phyloP scores from a whole-genome alignment of 2,888 invertebrate genomes.

The Itoplectis maculator region DNA sequence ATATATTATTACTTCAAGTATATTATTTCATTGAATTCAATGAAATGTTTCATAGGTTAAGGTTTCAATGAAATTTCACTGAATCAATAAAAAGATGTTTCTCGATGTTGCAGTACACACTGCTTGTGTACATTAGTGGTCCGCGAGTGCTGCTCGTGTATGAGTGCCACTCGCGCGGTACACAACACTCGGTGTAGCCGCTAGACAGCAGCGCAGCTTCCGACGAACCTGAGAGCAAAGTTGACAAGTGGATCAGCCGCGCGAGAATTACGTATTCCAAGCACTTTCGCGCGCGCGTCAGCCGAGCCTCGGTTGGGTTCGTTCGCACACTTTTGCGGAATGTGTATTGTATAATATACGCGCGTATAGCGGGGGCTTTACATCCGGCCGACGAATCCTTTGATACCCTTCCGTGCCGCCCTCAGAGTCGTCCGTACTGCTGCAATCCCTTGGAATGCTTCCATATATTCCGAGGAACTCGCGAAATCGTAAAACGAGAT shows the following conservation, averaged over 20 bases:
- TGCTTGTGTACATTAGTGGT: background rate
- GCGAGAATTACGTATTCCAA: conserved; percentile 59
- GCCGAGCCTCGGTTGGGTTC: conserved; percentile 16
- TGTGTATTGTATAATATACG: conserved; percentile 15
- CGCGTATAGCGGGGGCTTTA: background rate
- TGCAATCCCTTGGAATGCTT: conserved; percentile 3
- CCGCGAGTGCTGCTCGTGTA: background rate
- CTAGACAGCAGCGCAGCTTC: no score
- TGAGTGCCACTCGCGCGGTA: no score
- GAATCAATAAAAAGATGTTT: no score
- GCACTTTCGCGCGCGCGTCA: conserved; percentile 48
- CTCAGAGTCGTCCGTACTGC: background rate
- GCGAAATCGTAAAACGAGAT: conserved; percentile 31
- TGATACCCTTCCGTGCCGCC: conserved; percentile 16
- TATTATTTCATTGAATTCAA: no score
- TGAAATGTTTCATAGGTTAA: no score
- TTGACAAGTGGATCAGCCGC: conserved; percentile 62
- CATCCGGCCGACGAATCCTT: conserved; percentile 34
- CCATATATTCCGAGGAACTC: conserved; percentile 12
- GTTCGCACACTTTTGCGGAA: background rate
- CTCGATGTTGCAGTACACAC: no score
- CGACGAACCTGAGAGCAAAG: conserved; percentile 47
- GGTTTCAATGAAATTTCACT: no score
- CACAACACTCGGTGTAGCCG: no score
- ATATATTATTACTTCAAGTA: no score